Percentiles rank a stretch among this genome's conserved stretches.
These are phyloP conservation scores for Apodemia duryi DNA, from an alignment of 2,888 invertebrate species.

Conservation along the genomic window DNA sequence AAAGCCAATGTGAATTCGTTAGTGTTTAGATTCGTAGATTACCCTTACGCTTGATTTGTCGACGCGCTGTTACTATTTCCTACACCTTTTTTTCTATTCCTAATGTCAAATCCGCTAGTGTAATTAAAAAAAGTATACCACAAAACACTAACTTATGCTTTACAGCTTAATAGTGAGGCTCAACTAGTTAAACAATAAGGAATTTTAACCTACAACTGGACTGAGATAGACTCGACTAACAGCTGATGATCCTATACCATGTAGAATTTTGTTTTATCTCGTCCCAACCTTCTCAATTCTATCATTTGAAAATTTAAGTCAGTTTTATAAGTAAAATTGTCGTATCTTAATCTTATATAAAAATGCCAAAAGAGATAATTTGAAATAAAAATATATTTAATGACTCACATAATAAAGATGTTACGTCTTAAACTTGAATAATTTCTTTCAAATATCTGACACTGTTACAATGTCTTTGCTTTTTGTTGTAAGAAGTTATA, in stretches of 20 bases:
- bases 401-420: too few species aligned
- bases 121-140: conserved; percentile 36
- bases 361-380: too few species aligned
- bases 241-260: neutral
- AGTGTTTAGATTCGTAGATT: conserved; percentile 47
- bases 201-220: neutral
- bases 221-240: conserved; percentile 23
- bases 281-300: neutral
- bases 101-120: conserved; percentile 45
- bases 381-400: too few species aligned
- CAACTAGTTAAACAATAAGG: neutral
- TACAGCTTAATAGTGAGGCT: neutral
- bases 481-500: too few species aligned
- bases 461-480: too few species aligned
- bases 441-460: too few species aligned
- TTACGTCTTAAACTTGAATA: too few species aligned
- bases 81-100: conserved; percentile 29
- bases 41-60: conserved; percentile 40
- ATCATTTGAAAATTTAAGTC: neutral
- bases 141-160: neutral
- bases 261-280: neutral
- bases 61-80: conserved; percentile 37
- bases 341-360: too few species aligned
- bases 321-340: neutral
- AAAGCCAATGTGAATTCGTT: conserved; percentile 43